Conservation (phyloP, 92 coral and sea anemone genomes). For the Anthopleura xanthogrammica region DNA sequence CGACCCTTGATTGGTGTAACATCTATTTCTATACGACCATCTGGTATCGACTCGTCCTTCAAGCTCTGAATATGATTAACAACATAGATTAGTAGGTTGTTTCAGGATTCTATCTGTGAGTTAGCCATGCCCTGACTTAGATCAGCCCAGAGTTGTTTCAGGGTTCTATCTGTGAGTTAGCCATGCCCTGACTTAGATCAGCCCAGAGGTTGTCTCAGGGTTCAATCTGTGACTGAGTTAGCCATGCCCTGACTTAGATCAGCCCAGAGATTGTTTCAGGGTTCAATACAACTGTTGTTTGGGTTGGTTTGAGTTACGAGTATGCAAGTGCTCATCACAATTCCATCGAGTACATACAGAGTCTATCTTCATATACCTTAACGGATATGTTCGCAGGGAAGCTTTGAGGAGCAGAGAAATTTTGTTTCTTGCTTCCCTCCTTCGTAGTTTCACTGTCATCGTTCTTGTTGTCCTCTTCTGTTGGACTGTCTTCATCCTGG, state of each 20-base stretch:
- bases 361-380: conserved; percentile 2
- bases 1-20: conserved; percentile 51
- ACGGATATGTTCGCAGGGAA: not conserved
- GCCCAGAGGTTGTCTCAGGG: too few species aligned
- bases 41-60: conserved; percentile 21
- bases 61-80: conserved; percentile 9
- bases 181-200: too few species aligned
- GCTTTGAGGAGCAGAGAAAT: not conserved
- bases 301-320: too few species aligned
- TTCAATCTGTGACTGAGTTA: too few species aligned
- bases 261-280: too few species aligned
- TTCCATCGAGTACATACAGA: too few species aligned
- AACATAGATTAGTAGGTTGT: not conserved
- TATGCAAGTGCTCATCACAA: not conserved
- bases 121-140: too few species aligned
- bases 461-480: not conserved
- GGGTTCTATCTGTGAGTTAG: too few species aligned
- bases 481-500: not conserved
- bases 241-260: too few species aligned
- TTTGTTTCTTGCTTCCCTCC: not conserved
- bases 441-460: not conserved
- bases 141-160: too few species aligned
- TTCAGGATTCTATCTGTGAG: too few species aligned
- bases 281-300: too few species aligned
- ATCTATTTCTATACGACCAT: conserved; percentile 50